Base-by-base conservation (phyloP, 2,888 invertebrate species). In the Mythimna albipuncta region DNA sequence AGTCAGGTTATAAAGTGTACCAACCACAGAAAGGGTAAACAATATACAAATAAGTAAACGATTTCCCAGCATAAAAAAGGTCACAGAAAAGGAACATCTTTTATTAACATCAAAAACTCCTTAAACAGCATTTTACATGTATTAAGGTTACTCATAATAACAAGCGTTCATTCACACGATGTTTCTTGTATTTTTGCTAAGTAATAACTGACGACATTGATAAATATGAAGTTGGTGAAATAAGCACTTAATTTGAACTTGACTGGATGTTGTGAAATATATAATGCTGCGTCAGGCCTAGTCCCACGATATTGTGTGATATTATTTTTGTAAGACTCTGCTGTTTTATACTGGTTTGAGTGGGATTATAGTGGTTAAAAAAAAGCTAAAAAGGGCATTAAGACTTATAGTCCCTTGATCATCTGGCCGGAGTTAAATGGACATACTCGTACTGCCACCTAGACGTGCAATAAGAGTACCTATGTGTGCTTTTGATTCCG, bases 91-190 rank as follows among this genome's bases (percentile, higher is more conserved):
- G 9, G 58, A n/a, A 38, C 38, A 38, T 59, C 38, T 41, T 59
- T 6, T n/a, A 41, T 41, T 38, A n/a, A 59, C 59, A 59, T 2
- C n/a, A 59, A n/a, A 41, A 59, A 41, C 3, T 38, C n/a, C 38
- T 59, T 6, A 4, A 6, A 41, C 59, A n/a, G 59, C 59, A 61
- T 21, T 41, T 41, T 6, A 16, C 11, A 61, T 2, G 41, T 61
- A 61, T 7, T 61, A 61, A 59, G 59, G 59, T 41, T 59, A 59
- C 38, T 41, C 38, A 38, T n/a, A 59, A 55, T 4, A 55, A 59
- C 61, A 21, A 41, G 7, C 61, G 84, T 84, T 77, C 84, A 79
- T 84, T 85, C 85, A 85, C 85, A 85, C 82, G 82, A 26, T 32
- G 55, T 69, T 79, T 78, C 84, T 79, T 79, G 77, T 75, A 81